Evolutionary conservation across 2,113 vertebrate genomes (phyloP).

Genomic region (Ahaetulla prasina): DNA sequence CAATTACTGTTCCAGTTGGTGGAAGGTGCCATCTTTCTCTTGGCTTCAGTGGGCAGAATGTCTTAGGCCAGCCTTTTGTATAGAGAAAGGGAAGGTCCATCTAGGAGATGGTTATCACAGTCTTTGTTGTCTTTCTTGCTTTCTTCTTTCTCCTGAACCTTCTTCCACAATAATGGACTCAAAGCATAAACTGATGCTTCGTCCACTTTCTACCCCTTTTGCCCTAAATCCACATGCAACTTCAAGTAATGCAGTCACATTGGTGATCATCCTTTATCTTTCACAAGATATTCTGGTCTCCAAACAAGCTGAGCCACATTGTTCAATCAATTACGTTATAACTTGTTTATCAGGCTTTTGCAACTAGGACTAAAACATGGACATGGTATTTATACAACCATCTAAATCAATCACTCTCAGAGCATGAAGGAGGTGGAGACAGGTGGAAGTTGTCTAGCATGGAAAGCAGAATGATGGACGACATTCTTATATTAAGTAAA

Average conservation of each 20-base stretch:
- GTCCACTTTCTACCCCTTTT: not conserved
- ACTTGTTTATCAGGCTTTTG: not conserved
- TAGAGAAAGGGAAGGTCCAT: not conserved
- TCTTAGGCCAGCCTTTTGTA: not conserved
- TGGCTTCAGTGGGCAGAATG: not conserved
- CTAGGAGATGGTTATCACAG: not conserved
- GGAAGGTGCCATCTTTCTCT: not conserved
- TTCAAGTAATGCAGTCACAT: not conserved
- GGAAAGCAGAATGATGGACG: not conserved
- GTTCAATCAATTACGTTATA: not conserved
- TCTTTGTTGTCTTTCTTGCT: not conserved
- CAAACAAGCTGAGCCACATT: not conserved
- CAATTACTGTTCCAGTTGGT: not conserved
- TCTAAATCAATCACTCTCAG: not conserved
- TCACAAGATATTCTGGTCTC: not conserved
- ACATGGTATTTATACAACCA: not conserved
- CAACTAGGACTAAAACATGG: not conserved
- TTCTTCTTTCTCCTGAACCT: not conserved
- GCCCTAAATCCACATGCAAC: not conserved
- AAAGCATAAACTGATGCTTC: not conserved
- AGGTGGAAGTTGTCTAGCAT: not conserved
- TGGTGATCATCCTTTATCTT: not conserved
- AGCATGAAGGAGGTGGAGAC: not conserved
- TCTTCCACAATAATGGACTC: not conserved
- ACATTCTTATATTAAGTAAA: not conserved